Evolutionary conservation across 2,888 invertebrate genomes (phyloP).

Genomic region (Pseudoips prasinana): DNA sequence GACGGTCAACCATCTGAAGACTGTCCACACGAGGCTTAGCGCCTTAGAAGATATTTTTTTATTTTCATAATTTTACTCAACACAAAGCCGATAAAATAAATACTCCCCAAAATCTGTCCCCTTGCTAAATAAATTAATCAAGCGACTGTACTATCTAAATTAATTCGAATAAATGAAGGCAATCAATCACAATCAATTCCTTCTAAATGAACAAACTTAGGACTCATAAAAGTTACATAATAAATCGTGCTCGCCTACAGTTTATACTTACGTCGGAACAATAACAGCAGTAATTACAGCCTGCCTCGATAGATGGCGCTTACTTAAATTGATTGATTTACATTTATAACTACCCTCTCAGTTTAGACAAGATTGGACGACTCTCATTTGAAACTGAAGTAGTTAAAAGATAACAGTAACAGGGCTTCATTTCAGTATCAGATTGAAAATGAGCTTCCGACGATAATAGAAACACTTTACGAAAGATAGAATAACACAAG

Average conservation of each 20-base stretch:
- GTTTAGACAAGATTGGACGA: slow-evolving; percentile 2
- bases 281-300: slow-evolving; percentile 16
- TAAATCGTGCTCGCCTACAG: slow-evolving; percentile 20
- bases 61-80: no score
- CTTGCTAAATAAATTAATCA: no score
- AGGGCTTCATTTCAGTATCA: background rate
- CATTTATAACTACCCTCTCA: slow-evolving; percentile 12
- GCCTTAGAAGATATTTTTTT: no score
- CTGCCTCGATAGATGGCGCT: slow-evolving; percentile 28
- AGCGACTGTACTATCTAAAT: no score
- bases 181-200: slow-evolving; percentile 8
- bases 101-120: no score
- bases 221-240: slow-evolving; percentile 33
- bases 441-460: no score
- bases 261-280: slow-evolving; percentile 7
- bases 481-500: no score
- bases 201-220: background rate
- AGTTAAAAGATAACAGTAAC: slow-evolving; percentile 21
- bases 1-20: no score
- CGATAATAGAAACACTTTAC: no score
- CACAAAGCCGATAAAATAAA: no score
- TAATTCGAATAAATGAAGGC: background rate
- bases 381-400: slow-evolving; percentile 16
- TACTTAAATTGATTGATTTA: slow-evolving; percentile 36
- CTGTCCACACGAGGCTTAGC: no score